Evolutionary conservation across 2,888 invertebrate species (phyloP), one percentile per base, ranked within the genome.

Genomic region (Plemyria rubiginata): DNA sequence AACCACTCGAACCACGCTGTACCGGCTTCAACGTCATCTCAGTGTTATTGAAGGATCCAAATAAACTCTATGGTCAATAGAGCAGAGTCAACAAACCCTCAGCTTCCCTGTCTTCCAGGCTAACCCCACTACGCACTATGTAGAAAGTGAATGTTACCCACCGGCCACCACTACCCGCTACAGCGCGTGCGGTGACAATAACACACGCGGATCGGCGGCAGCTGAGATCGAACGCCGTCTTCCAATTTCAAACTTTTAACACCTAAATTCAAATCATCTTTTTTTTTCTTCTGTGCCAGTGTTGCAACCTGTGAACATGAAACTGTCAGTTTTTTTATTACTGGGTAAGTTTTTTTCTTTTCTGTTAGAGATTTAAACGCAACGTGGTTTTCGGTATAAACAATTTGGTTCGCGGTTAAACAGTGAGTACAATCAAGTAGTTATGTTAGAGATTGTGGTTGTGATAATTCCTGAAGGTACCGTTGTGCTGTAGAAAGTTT

Each of bases 131-230:
- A 88, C 78, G 16, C n/a, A 22, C 22, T 22, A 22, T 15, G 29
- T 89, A 90, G 92, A 92, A 92, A 92, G 92, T 92, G 92, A 92
- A 91, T 79, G 92, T 85, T 78, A 65, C 66, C 79, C 75, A 73
- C 75, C 78, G 79, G n/a, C n/a, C 75, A 73, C 75, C 78, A 80
- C 78, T 66, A 68, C 68, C 65, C 71, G 67, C 70, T 62, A 68
- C 72, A 67, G 71, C 74, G 76, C 78, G 68, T 70, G 77, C 77
- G 81, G 80, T 79, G 71, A 80, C 74, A 64, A 67, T 74, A 75
- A 78, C 90, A 92, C 79, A 92, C 86, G 91, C 91, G 91, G 80
- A 71, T 72, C 73, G 82, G 85, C 86, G 88, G 84, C 80, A 75
- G 80, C 80, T 80, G 84, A 82, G 81, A 80, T 81, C 85, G 85